Evolutionary conservation across 2,113 vertebrate genomes (phyloP), one percentile per base, ranked within the genome.

Genomic region (Leptocoma aspasia): DNA sequence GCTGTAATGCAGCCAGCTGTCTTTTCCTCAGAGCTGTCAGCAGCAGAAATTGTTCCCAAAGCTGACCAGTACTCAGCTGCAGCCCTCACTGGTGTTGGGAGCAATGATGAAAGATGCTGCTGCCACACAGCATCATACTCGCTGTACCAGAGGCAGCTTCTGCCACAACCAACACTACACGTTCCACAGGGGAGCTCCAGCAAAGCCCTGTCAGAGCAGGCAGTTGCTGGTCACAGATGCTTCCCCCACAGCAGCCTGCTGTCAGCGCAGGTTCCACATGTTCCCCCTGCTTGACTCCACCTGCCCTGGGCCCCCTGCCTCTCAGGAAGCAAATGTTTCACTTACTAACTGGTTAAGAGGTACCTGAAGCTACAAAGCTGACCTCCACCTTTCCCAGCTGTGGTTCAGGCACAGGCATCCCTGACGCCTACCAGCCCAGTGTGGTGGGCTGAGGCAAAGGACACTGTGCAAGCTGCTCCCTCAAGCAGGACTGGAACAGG

Each of bases 111-210:
- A 73, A 91, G 68, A 30, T 15, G 21, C 64, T 86, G 56, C 65
- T 75, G 89, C 61, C 50, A 33, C 1, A 0, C 3, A 4, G 37
- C 37, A 26, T 6, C 1, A 3, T 8, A 10, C 53, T 30, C 1
- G 2, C 41, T 60, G 11, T 41, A 37, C 19, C n/a, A 70, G 63
- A 60, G 1, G 7, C 5, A 10, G 78, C 28, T 49, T 37, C 41
- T 2, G 1, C 41, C 79, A 82, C 37, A 63, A 24, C 30, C 57
- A 44, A 10, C 15, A 1, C 12, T 18, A 28, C n/a, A 30, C 4
- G 2, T 9, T 33, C 18, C 59, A 28, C 22, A 9, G 41, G 27
- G 21, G 64, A 77, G 37, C 37, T 35, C 11, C 30, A 14, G 61
- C 1, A 1, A 42, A 39, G 13, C 42, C 10, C 31, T 16, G 8